phyloP scores from a whole-genome alignment of 2,888 invertebrate species.

The Ennomos erosarius region DNA sequence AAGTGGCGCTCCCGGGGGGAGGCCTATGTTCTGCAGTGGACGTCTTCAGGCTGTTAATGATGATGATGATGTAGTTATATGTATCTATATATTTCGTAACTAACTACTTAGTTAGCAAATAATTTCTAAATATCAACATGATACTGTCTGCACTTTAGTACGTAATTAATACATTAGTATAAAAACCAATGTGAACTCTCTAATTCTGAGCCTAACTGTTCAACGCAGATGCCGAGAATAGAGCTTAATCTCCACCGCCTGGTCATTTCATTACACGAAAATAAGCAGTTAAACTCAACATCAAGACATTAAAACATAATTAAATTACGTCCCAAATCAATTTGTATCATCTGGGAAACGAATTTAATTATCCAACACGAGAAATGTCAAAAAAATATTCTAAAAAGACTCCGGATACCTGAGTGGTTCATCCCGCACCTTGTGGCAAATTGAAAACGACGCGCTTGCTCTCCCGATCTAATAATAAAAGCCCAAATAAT shows the following conservation, averaged over 20 bases:
- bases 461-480: conserved; percentile 76
- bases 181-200: background rate
- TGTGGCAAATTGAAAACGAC: conserved; percentile 83
- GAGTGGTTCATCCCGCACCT: conserved; percentile 63
- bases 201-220: background rate
- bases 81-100: no score
- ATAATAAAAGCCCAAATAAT: conserved; percentile 85
- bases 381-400: conserved; percentile 71
- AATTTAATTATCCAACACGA: conserved; percentile 70
- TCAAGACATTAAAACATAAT: conserved; percentile 62
- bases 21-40: no score
- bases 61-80: no score
- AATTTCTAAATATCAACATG: background rate
- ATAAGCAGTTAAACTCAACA: conserved; percentile 48
- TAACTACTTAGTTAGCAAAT: no score
- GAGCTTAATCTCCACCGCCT: conserved; percentile 23
- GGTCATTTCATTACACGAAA: conserved; percentile 47
- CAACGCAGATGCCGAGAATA: conserved; percentile 10
- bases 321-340: conserved; percentile 73
- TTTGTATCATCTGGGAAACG: conserved; percentile 68
- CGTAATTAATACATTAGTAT: conserved; percentile 17
- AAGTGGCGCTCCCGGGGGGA: no score
- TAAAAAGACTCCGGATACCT: conserved; percentile 68
- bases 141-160: conserved; percentile 42
- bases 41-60: no score